A percentile compares a stretch with the other conserved stretches of the same genome.
phyloP scores from a whole-genome alignment of 2,113 vertebrate species.

The Paramormyrops kingsleyae region DNA sequence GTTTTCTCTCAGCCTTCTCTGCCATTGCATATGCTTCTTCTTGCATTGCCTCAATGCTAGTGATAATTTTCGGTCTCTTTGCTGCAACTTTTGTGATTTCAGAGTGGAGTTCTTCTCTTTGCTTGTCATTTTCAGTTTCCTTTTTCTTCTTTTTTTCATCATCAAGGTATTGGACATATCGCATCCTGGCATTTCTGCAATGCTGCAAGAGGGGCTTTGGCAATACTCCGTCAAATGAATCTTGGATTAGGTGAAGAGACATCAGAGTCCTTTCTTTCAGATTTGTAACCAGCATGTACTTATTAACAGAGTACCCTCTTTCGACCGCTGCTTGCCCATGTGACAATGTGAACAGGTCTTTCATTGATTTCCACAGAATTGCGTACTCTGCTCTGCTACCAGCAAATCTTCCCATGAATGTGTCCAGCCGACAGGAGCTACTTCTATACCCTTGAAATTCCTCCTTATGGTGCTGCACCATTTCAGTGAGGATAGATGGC shows the following conservation, averaged over 20 bases:
- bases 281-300: background rate
- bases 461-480: background rate
- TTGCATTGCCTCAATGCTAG: too few relatives aligned
- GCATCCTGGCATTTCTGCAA: background rate
- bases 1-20: too few relatives aligned
- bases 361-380: background rate
- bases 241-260: background rate
- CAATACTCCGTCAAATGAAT: background rate
- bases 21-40: too few relatives aligned
- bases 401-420: too few relatives aligned
- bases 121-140: too few relatives aligned
- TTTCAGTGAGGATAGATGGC: background rate
- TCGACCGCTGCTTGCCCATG: background rate
- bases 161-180: background rate
- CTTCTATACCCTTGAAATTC: background rate
- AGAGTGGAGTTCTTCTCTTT: too few relatives aligned
- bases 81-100: too few relatives aligned
- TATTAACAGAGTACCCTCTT: constrained; percentile 16
- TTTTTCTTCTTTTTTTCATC: too few relatives aligned
- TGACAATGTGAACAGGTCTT: background rate
- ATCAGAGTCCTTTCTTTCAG: constrained; percentile 3
- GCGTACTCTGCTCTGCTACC: background rate
- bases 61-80: too few relatives aligned
- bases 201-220: too few relatives aligned
- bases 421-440: too few relatives aligned